Conservation (phyloP, 1,140 invertebrate species). For the Rhizoglyphus robini region DNA sequence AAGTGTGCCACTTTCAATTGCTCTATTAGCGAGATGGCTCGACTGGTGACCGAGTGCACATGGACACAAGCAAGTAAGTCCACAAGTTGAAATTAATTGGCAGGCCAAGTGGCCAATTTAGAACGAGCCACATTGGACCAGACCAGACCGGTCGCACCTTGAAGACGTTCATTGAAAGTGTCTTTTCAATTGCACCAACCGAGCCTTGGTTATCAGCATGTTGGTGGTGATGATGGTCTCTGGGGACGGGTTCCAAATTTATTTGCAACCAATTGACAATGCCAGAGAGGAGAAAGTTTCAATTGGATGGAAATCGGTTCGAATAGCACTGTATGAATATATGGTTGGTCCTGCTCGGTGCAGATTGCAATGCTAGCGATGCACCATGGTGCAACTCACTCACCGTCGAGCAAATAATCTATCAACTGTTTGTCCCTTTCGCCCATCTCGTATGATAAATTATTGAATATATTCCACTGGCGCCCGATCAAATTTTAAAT, state of each 20-base stretch:
- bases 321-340: not conserved
- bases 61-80: constrained; percentile 13
- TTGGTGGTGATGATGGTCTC: not conserved
- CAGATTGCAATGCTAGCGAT: no score
- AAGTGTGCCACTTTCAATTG: not conserved
- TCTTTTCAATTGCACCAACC: no score
- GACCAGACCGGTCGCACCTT: no score
- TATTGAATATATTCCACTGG: not conserved
- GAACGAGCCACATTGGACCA: no score
- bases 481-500: not conserved
- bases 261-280: not conserved
- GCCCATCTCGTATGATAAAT: not conserved
- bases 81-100: no score
- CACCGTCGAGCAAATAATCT: not conserved
- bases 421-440: not conserved
- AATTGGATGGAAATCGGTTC: not conserved
- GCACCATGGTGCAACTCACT: no score
- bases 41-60: not conserved
- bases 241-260: not conserved
- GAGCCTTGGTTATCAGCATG: no score
- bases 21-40: not conserved
- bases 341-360: not conserved
- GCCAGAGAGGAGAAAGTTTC: constrained; percentile 7
- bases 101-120: no score
- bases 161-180: no score